Base-by-base conservation (phyloP, 2,113 vertebrate species). In the Paralichthys olivaceus region DNA sequence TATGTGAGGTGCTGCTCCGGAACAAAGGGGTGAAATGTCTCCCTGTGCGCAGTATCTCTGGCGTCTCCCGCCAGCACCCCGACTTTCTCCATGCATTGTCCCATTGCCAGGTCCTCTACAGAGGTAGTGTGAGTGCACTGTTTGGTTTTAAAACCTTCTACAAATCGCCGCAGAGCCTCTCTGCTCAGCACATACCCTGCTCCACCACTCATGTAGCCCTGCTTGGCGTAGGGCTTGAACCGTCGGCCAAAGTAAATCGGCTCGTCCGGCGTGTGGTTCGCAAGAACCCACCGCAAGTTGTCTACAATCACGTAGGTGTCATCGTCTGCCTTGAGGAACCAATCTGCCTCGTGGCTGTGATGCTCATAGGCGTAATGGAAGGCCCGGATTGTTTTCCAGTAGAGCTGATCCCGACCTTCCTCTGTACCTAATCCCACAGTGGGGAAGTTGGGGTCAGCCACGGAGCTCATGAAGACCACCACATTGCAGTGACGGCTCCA, bases 161-260 rank as follows among this genome's bases (percentile, higher is more conserved):
- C 94, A 34, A 94, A 92, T 2, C 92, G 86, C 28, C 63, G 75
- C 55, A 95, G 89, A 0, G 93, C 94, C 37, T 91, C 94, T 64
- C 43, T 91, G 85, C 95, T 96, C 40, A 96, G 92, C 34, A 94
- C 88, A 0, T 94, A 96, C 6, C 95, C 95, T 0, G 93, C 95
- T 0, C 95, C 94, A 0, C 96, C 94, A 0, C 93, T 95, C 94
- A 96, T 95, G 88, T 95, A 96, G 45, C 96, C 96, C 92, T 96
- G 96, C 65, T 88, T 91, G 0, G 57, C 26, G 58, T 87, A 95
- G 45, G 93, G 95, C 19, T 90, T 90, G 89, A 96, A 96, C 14
- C 93, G 84, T 3, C 95, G 93, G 0, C 94, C 94, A 7, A 95
- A 93, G 69, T 95, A 96, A 40, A 96, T 15, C 0, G 95, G 91